phyloP scores from a whole-genome alignment of 2,888 invertebrate genomes.

The Agriopis leucophaearia region DNA sequence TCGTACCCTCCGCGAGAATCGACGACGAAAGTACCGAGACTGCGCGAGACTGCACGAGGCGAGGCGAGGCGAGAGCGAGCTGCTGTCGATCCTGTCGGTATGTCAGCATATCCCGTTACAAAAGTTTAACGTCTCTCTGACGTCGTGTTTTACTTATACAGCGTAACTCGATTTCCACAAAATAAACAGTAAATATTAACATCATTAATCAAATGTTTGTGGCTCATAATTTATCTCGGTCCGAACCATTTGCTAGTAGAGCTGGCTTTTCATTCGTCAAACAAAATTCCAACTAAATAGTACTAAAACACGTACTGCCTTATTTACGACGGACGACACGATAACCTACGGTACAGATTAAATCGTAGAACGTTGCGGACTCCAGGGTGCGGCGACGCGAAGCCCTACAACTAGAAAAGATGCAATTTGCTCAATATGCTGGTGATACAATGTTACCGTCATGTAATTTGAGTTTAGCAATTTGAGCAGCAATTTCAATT shows the following conservation, averaged over 20 bases:
- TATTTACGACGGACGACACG: neutral
- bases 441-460: too few species aligned
- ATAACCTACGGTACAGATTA: neutral
- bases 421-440: too few species aligned
- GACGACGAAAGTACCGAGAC: too few species aligned
- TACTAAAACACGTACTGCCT: neutral
- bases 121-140: neutral
- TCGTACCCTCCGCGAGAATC: too few species aligned
- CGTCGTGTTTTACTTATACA: constrained; percentile 5
- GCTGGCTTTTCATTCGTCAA: constrained; percentile 37
- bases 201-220: constrained; percentile 38
- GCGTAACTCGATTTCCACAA: constrained; percentile 22
- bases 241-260: constrained; percentile 37
- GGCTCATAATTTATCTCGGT: constrained; percentile 36
- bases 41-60: too few species aligned
- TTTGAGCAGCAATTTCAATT: too few species aligned
- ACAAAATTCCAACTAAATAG: constrained; percentile 7
- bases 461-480: too few species aligned
- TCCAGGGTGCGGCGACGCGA: too few species aligned
- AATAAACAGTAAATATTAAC: constrained; percentile 25
- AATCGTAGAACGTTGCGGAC: too few species aligned
- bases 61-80: too few species aligned
- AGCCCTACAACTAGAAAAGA: too few species aligned
- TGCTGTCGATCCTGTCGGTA: neutral
- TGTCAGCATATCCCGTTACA: neutral